These are phyloP conservation scores for Nothocercus nigrocapillus DNA, from an alignment of 2,113 vertebrate genomes.

Conservation along the genomic window DNA sequence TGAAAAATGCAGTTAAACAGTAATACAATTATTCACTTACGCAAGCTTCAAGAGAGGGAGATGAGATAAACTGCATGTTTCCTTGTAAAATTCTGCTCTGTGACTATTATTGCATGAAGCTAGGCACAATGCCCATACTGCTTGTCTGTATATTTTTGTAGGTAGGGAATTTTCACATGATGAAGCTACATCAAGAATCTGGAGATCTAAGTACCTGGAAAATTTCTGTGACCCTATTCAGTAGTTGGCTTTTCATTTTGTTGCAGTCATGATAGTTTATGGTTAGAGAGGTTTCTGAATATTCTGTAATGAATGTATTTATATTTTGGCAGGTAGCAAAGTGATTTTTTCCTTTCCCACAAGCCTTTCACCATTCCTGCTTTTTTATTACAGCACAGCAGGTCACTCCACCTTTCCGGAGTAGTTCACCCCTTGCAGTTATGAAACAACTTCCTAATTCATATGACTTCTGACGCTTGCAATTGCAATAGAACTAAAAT, in stretches of 20 bases:
- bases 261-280: background rate
- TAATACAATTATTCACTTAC: background rate
- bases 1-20: background rate
- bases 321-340: background rate
- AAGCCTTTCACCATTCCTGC: background rate
- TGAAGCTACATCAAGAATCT: background rate
- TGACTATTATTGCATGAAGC: background rate
- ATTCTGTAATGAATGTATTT: background rate
- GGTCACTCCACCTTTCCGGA: background rate
- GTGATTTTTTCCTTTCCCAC: background rate
- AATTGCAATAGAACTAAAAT: background rate
- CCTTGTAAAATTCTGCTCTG: background rate
- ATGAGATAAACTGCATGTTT: background rate
- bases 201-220: background rate
- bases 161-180: background rate
- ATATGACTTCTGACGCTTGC: background rate
- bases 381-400: background rate
- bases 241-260: background rate
- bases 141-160: background rate
- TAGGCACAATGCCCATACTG: background rate
- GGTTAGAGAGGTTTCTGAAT: background rate
- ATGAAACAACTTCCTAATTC: background rate
- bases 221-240: background rate
- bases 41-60: accelerated
- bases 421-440: background rate